phyloP scores from a whole-genome alignment of 2,113 vertebrate species.

The Thryonomys swinderianus region DNA sequence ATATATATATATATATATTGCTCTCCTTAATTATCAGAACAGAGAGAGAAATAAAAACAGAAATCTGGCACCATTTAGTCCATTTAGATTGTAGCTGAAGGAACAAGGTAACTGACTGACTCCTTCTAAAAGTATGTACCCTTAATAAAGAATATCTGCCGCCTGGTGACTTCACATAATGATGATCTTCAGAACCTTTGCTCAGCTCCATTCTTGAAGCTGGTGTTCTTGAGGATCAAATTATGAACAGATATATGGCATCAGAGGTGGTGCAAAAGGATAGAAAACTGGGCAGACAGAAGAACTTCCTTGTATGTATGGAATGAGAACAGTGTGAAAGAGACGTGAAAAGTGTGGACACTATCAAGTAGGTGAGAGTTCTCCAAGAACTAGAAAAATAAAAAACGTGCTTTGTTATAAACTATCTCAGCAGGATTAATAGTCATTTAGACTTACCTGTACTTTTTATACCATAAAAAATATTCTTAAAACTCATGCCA shows the following conservation, averaged over 20 bases:
- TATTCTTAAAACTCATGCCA: not conserved
- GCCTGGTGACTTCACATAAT: constrained; percentile 16
- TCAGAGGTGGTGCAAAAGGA: not conserved
- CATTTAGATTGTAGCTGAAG: not conserved
- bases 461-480: not conserved
- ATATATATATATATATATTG: too few species aligned
- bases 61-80: not conserved
- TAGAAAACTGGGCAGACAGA: constrained; percentile 21
- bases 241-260: not conserved
- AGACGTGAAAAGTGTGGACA: constrained; percentile 32
- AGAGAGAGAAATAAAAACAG: constrained; percentile 26
- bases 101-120: constrained; percentile 4
- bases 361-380: constrained; percentile 55
- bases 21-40: constrained; percentile 4
- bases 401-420: constrained; percentile 51
- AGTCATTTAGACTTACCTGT: not conserved
- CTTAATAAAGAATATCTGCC: not conserved
- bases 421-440: constrained; percentile 14
- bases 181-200: not conserved
- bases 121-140: constrained; percentile 40
- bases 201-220: constrained; percentile 22
- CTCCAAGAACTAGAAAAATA: not conserved
- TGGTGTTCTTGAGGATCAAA: not conserved
- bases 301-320: not conserved
- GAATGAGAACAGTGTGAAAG: constrained; percentile 23